phyloP scores from a whole-genome alignment of 2,797 vertebrate genomes.

The Salarias fasciatus region DNA sequence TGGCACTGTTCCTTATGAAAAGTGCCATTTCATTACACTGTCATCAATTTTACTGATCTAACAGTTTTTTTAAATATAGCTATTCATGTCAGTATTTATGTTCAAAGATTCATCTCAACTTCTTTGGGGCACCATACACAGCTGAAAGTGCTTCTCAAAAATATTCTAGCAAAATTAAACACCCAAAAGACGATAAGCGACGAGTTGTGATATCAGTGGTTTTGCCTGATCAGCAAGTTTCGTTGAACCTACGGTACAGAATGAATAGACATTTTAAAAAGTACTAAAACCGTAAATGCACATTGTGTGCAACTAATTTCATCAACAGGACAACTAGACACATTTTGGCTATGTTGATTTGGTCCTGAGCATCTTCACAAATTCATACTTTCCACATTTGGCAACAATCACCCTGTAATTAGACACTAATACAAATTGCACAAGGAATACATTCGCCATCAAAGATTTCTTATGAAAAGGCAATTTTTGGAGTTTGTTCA shows the following conservation, averaged over 20 bases:
- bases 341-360: conserved; percentile 61
- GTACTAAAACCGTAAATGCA: conserved; percentile 39
- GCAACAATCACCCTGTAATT: conserved; percentile 59
- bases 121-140: too few species aligned
- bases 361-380: conserved; percentile 73
- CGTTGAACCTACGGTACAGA: conserved; percentile 40
- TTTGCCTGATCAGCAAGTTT: conserved; percentile 37
- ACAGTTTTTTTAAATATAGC: too few species aligned
- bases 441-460: conserved; percentile 50
- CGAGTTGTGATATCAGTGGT: conserved; percentile 2
- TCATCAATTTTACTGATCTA: too few species aligned
- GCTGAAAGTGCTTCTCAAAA: too few species aligned
- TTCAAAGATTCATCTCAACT: too few species aligned
- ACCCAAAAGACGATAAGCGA: background rate
- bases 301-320: conserved; percentile 38
- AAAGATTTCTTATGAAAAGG: conserved; percentile 41
- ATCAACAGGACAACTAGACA: conserved; percentile 48
- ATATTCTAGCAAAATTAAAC: too few species aligned
- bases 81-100: too few species aligned
- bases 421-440: conserved; percentile 52
- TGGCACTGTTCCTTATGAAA: too few species aligned
- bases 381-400: conserved; percentile 53
- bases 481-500: conserved; percentile 39
- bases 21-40: too few species aligned
- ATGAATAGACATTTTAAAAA: conserved; percentile 12